Conservation (phyloP, 1,140 invertebrate genomes). For the Chlorops oryzae region DNA sequence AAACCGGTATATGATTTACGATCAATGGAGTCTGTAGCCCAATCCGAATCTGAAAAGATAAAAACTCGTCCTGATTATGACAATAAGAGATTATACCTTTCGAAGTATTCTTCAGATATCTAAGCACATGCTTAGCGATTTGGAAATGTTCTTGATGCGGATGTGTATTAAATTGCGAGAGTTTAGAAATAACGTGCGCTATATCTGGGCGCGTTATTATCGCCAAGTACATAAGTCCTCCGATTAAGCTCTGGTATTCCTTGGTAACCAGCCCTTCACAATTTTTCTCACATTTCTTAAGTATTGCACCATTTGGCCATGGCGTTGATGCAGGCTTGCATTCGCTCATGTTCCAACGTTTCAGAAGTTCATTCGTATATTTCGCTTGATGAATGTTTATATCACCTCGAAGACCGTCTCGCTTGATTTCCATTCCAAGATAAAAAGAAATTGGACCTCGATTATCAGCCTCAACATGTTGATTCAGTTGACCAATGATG, state of each 20-base stretch:
- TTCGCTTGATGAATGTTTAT: no score
- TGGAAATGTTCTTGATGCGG: constrained; percentile 10
- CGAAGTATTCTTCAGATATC: constrained; percentile 8
- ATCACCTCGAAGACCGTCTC: no score
- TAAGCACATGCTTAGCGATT: constrained; percentile 13
- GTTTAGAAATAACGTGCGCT: constrained; percentile 1
- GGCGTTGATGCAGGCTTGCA: no score
- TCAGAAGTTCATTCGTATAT: no score
- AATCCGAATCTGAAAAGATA: constrained; percentile 22
- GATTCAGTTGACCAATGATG: constrained; percentile 19
- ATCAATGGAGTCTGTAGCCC: constrained; percentile 36
- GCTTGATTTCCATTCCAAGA: no score
- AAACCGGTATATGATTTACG: no score
- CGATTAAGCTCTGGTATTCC: constrained; percentile 7
- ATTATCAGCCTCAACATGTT: constrained; percentile 28
- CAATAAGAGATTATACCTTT: constrained; percentile 2
- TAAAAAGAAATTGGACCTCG: no score
- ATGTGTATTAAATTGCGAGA: constrained; percentile 13
- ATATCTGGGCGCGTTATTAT: constrained; percentile 13
- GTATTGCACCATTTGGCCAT: no score
- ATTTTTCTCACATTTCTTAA: constrained; percentile 3
- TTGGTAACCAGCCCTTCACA: not conserved
- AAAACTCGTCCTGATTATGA: not conserved
- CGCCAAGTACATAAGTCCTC: constrained; percentile 10
- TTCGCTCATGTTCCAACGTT: no score